Evolutionary conservation across 1,140 invertebrate species (phyloP).

Genomic region (Scaptomyza hsui): DNA sequence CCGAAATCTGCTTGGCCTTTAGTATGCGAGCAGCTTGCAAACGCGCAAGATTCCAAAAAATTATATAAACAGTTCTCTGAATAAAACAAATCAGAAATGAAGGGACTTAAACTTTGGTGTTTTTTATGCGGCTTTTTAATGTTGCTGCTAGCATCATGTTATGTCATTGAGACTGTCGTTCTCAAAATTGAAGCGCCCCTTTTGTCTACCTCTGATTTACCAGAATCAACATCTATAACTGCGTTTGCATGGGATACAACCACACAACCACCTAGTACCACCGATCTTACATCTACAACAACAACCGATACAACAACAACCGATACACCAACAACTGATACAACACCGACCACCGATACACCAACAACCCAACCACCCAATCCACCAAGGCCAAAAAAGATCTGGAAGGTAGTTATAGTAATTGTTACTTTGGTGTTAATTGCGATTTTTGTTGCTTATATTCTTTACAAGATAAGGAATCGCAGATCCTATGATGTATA

Average conservation of each 20-base stretch:
- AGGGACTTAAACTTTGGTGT: neutral
- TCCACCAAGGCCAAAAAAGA: neutral
- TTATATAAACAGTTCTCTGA: neutral
- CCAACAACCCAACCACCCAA: neutral
- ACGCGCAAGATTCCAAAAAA: neutral
- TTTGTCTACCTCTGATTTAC: neutral
- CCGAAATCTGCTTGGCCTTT: neutral
- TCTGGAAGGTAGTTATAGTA: neutral
- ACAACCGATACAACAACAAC: neutral
- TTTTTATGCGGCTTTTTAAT: neutral
- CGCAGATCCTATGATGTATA: constrained; percentile 3
- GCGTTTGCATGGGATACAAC: neutral
- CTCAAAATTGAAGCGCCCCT: too few relatives aligned
- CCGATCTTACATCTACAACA: neutral
- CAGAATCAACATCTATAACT: neutral
- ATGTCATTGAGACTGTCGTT: neutral
- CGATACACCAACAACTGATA: neutral
- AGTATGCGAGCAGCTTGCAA: neutral
- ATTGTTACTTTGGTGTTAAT: neutral
- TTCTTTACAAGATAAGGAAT: constrained; percentile 4
- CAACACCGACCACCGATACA: neutral
- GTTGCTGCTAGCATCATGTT: neutral
- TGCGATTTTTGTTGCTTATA: neutral
- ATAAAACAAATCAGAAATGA: neutral
- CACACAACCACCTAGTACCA: neutral